Evolutionary conservation across 2,797 vertebrate species (phyloP).

Genomic region (Microctenopoma steveboyesi): DNA sequence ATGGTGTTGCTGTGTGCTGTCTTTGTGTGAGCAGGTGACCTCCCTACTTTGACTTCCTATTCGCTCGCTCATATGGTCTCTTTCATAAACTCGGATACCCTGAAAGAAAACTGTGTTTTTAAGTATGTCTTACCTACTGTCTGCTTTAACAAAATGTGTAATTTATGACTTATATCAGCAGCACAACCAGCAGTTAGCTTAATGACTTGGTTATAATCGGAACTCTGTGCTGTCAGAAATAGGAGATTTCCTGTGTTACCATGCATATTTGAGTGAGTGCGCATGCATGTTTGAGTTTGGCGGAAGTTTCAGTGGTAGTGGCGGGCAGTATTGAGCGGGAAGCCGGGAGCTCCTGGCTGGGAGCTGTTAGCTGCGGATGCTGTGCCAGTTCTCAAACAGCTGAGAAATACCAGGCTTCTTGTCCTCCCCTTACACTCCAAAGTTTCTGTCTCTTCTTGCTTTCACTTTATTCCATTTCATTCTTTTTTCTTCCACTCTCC

Average conservation of each 20-base stretch:
- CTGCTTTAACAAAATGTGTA: slow-evolving; percentile 1
- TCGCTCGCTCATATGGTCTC: slow-evolving; percentile 24
- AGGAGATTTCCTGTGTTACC: slow-evolving; percentile 42
- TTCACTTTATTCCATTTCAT: slow-evolving; percentile 48
- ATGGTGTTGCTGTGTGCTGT: slow-evolving; percentile 80
- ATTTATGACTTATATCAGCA: background rate
- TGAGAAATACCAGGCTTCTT: slow-evolving; percentile 57
- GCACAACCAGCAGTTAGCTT: background rate
- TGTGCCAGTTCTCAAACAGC: slow-evolving; percentile 67
- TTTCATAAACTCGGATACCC: slow-evolving; percentile 24
- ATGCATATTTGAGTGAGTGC: slow-evolving; percentile 41
- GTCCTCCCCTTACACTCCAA: slow-evolving; percentile 21
- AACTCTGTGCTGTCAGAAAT: slow-evolving; percentile 17
- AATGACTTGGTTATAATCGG: background rate
- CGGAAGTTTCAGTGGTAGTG: slow-evolving; percentile 65
- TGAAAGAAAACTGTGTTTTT: slow-evolving; percentile 7
- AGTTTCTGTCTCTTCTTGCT: slow-evolving; percentile 28
- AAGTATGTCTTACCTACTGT: background rate
- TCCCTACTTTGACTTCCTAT: slow-evolving; percentile 35
- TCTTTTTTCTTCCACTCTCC: slow-evolving; percentile 8
- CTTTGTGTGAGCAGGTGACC: slow-evolving; percentile 75
- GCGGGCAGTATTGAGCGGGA: slow-evolving; percentile 72
- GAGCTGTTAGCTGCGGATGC: slow-evolving; percentile 56
- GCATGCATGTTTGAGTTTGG: slow-evolving; percentile 49
- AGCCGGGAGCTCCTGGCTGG: slow-evolving; percentile 53